phyloP scores from a whole-genome alignment of 2,113 vertebrate species.

The Candoia aspera region DNA sequence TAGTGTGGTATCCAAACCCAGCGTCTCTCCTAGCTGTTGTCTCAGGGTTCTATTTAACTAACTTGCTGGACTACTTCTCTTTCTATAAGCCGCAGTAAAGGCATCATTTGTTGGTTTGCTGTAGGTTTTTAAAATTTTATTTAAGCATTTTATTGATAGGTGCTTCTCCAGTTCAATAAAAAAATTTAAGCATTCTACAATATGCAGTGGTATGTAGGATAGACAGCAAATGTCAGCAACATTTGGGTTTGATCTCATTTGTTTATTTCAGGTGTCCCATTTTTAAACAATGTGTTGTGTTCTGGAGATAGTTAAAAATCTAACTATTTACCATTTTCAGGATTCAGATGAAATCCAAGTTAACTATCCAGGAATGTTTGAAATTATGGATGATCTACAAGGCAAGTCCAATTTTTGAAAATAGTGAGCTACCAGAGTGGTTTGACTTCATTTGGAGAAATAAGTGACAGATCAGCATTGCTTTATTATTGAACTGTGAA shows the following conservation, averaged over 20 bases:
- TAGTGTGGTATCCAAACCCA: neutral
- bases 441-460: neutral
- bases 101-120: no score
- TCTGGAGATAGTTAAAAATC: slow-evolving; percentile 2
- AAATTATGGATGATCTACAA: slow-evolving; percentile 92
- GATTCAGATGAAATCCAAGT: slow-evolving; percentile 93
- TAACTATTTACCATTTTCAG: slow-evolving; percentile 68
- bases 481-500: neutral
- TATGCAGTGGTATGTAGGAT: neutral
- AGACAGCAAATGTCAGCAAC: neutral
- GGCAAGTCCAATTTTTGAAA: slow-evolving; percentile 71
- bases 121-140: neutral
- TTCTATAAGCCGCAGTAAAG: neutral
- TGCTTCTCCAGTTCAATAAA: neutral
- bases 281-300: neutral
- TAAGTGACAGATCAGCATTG: neutral
- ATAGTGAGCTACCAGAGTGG: neutral
- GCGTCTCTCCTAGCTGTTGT: neutral
- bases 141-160: neutral
- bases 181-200: neutral
- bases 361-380: slow-evolving; percentile 89
- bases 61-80: neutral
- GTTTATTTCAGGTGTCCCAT: neutral
- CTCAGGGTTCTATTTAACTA: neutral
- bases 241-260: neutral